phyloP scores from a whole-genome alignment of 2,113 vertebrate genomes.

The Tyto alba region DNA sequence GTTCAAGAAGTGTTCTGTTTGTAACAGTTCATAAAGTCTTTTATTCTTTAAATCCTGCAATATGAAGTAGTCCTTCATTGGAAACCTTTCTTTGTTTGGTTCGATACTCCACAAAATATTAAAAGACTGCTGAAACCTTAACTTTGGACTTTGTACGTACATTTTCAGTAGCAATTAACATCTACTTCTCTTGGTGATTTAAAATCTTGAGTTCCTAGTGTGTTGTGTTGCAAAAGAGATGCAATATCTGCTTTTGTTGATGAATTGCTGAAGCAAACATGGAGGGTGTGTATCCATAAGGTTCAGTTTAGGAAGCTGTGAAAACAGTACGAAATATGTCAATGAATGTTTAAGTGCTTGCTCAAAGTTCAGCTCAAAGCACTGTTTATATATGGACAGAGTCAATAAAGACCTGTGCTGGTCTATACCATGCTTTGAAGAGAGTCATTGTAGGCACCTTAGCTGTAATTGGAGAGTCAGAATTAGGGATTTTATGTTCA shows the following conservation, averaged over 20 bases:
- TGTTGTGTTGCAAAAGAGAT: background rate
- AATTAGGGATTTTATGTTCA: background rate
- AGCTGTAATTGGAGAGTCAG: background rate
- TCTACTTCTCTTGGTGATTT: background rate
- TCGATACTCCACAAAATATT: background rate
- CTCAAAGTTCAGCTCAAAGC: background rate
- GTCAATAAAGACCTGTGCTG: background rate
- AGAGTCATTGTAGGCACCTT: background rate
- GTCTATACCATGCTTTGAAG: accelerated
- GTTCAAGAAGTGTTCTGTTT: background rate
- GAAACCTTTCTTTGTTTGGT: background rate
- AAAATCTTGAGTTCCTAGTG: background rate
- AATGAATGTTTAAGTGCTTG: background rate
- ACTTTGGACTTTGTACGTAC: background rate
- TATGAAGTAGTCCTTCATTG: background rate
- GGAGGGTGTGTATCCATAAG: background rate
- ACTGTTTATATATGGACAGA: background rate
- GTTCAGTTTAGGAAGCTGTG: background rate
- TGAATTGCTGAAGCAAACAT: background rate
- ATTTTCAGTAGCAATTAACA: background rate
- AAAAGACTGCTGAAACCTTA: background rate
- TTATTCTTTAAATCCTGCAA: no score
- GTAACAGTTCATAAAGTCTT: background rate
- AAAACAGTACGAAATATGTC: background rate
- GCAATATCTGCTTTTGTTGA: background rate